Evolutionary conservation across 2,888 invertebrate species (phyloP).

Genomic region (Napeogenes inachia): DNA sequence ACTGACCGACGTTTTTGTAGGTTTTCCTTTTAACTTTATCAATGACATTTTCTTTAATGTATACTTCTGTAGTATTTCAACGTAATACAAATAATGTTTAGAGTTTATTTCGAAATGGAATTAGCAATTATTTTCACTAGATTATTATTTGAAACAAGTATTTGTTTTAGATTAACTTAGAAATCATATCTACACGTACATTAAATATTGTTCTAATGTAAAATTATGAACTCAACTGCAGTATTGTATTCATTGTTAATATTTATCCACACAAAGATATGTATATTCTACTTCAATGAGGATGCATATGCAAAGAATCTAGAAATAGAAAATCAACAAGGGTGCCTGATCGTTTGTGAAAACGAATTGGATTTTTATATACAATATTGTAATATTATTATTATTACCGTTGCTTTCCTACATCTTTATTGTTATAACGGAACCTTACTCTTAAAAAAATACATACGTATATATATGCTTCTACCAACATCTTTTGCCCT

Average conservation of each 20-base stretch:
- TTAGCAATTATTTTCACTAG: not conserved
- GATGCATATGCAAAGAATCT: not conserved
- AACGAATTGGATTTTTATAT: not conserved
- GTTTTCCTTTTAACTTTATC: conserved; percentile 8
- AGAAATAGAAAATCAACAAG: not conserved
- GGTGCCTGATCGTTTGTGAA: not conserved
- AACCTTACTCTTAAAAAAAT: not conserved
- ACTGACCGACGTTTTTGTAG: conserved; percentile 22
- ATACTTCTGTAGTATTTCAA: not conserved
- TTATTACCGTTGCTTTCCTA: not conserved
- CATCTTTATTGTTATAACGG: not conserved
- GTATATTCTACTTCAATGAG: not conserved
- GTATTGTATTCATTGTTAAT: not conserved
- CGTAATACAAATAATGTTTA: not conserved
- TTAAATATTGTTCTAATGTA: not conserved
- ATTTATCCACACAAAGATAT: too few relatives aligned
- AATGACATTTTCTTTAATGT: conserved; percentile 12
- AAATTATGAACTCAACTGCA: not conserved
- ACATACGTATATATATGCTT: too few relatives aligned
- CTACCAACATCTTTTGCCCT: too few relatives aligned
- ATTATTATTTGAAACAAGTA: not conserved
- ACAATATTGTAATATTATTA: not conserved
- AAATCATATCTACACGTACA: not conserved
- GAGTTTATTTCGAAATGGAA: not conserved
- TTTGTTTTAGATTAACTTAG: too few relatives aligned